Base-by-base conservation (phyloP, 2,113 vertebrate genomes). In the Lophura nycthemera region DNA sequence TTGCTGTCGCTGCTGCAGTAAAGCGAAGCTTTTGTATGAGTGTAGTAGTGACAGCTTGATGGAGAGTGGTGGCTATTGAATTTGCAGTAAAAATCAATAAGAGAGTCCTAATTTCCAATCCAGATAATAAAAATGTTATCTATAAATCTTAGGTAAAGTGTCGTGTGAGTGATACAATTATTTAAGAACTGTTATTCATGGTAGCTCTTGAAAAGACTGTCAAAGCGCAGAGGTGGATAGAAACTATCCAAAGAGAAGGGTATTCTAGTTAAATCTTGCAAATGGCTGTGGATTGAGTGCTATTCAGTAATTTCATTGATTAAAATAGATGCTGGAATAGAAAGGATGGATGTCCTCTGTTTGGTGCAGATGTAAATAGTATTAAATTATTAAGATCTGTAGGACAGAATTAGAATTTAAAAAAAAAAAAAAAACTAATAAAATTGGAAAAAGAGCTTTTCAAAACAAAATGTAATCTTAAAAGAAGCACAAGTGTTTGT, bases 41-140 rank as follows among this genome's bases (percentile, higher is more conserved):
- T 56, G 25, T 42, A 77, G 61, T 61, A 60, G 61, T 80, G 91
- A 32, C 83, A 93, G 73, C 16, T 84, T 95, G 93, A 95, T 89
- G 47, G 77, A 93, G 84, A 80, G 76, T 56, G 29, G 65, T 50
- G 65, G 78, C 93, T 88, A 95, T 10, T 67, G 81, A 78, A 93
- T 95, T 95, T 90, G 89, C 78, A 61, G 52, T 81, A 81, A 88
- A 96, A 96, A 92, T 95, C 93, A 81, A 90, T 90, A 93, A 71
- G 8, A 25, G 47, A 95, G 57, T 71, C 42, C 70, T 86, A 25
- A 86, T 86, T 95, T 90, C 83, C 83, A 67, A 67, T 81, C 1
- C 34, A 81, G 61, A 81, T 90, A 84, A 83, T 92, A 92, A 88
- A 90, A 61, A 60, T 67, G 25, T 89, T 57, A 56, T 71, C 52